phyloP scores from a whole-genome alignment of 1,140 invertebrate species.

The Temnothorax longispinosus region DNA sequence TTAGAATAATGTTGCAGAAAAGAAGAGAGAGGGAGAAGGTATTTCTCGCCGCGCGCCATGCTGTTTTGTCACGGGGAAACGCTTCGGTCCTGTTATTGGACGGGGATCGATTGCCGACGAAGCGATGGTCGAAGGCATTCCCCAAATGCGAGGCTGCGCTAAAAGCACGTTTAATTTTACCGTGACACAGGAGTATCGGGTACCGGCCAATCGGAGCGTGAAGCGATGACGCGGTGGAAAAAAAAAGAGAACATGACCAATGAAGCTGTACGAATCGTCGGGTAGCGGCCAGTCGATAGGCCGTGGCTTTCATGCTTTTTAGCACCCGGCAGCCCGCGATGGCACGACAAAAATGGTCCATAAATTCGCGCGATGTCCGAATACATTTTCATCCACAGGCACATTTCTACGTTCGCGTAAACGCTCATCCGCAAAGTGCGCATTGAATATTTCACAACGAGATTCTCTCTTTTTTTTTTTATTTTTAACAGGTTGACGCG shows the following conservation, averaged over 20 bases:
- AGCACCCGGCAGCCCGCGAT: slow-evolving; percentile 30
- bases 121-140: slow-evolving; percentile 61
- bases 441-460: slow-evolving; percentile 8
- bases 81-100: slow-evolving; percentile 59
- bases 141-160: slow-evolving; percentile 79
- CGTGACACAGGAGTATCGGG: slow-evolving; percentile 80
- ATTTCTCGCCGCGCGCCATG: slow-evolving; percentile 32
- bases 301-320: slow-evolving; percentile 68
- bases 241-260: slow-evolving; percentile 78
- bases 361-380: neutral
- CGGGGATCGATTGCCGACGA: slow-evolving; percentile 65
- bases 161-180: slow-evolving; percentile 83
- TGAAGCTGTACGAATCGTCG: slow-evolving; percentile 73
- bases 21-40: neutral
- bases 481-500: neutral
- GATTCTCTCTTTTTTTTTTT: neutral
- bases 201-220: slow-evolving; percentile 79
- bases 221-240: slow-evolving; percentile 74
- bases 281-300: slow-evolving; percentile 72
- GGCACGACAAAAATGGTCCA: neutral
- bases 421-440: slow-evolving; percentile 8
- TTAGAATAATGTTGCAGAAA: neutral
- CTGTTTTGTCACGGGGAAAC: slow-evolving; percentile 26
- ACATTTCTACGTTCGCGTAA: neutral
- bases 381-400: neutral